These are phyloP conservation scores for Cyprinodon tularosa DNA, from an alignment of 2,113 vertebrate genomes.

Conservation along the genomic window DNA sequence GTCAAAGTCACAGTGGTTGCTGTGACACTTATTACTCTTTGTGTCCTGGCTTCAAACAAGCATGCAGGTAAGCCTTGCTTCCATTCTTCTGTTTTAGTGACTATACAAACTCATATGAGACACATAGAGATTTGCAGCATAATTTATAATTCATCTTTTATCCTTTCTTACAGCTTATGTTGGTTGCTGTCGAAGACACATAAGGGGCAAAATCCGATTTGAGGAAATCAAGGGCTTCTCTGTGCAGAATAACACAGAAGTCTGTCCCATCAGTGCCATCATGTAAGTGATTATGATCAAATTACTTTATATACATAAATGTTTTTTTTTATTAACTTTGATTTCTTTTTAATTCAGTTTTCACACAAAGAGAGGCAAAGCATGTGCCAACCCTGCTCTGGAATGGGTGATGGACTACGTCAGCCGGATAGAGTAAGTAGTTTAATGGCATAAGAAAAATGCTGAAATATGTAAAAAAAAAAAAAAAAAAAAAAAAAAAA, in stretches of 20 bases:
- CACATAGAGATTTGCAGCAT: not conserved
- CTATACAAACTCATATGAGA: not conserved
- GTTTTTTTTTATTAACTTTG: not conserved
- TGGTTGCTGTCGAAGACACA: constrained; percentile 65
- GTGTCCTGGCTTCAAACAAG: constrained; percentile 28
- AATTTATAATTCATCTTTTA: not conserved
- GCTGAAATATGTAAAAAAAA: not conserved
- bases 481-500: not conserved
- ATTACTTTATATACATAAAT: not conserved
- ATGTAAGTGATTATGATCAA: constrained; percentile 52
- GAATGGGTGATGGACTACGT: constrained; percentile 67
- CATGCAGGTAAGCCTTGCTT: constrained; percentile 45
- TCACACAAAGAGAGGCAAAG: constrained; percentile 44
- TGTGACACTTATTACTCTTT: constrained; percentile 41
- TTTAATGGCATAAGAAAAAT: not conserved
- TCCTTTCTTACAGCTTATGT: constrained; percentile 10
- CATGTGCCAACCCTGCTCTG: constrained; percentile 61
- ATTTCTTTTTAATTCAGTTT: constrained; percentile 54
- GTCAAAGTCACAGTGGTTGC: constrained; percentile 27
- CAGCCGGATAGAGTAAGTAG: constrained; percentile 55
- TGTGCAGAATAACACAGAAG: constrained; percentile 44
- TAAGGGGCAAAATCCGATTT: constrained; percentile 18
- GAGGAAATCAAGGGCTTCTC: constrained; percentile 35
- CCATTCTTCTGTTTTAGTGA: not conserved
- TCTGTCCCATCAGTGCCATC: constrained; percentile 67